Percentiles rank a stretch among this genome's conserved stretches.
Evolutionary conservation across 2,888 invertebrate species (phyloP).

Genomic region (Eristalis arbustorum): DNA sequence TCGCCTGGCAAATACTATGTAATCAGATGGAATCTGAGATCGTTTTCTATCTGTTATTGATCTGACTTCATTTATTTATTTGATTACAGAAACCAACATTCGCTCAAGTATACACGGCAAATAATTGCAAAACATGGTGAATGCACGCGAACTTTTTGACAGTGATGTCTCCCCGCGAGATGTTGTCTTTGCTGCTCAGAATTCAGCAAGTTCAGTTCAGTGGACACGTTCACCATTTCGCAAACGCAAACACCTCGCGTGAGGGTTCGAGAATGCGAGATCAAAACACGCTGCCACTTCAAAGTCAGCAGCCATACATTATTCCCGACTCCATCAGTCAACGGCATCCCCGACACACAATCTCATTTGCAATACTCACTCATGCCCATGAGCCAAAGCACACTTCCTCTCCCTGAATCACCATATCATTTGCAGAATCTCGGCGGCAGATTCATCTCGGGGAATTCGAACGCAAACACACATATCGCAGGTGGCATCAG

Average conservation of each 20-base stretch:
- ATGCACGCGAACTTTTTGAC: too few species aligned
- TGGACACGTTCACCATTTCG: neutral
- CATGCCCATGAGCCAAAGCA: neutral
- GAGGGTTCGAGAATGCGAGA: neutral
- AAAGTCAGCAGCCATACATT: neutral
- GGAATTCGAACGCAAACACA: neutral
- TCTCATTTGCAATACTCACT: neutral
- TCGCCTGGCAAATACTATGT: too few species aligned
- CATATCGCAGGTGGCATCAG: too few species aligned
- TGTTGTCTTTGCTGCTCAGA: neutral
- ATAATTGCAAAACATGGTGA: too few species aligned
- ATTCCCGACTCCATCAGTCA: neutral
- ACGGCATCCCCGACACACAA: neutral
- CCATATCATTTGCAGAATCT: neutral
- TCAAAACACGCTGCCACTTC: neutral
- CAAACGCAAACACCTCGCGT: neutral
- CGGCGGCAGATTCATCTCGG: neutral
- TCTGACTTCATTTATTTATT: too few species aligned
- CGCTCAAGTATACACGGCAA: too few species aligned
- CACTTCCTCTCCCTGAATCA: neutral
- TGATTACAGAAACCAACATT: too few species aligned
- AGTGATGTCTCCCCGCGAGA: too few species aligned
- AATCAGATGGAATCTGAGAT: too few species aligned
- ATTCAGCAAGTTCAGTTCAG: neutral
- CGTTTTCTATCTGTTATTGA: too few species aligned